These are phyloP conservation scores for Sarcophaga rosellei DNA, from an alignment of 2,888 invertebrate genomes.

Conservation along the genomic window DNA sequence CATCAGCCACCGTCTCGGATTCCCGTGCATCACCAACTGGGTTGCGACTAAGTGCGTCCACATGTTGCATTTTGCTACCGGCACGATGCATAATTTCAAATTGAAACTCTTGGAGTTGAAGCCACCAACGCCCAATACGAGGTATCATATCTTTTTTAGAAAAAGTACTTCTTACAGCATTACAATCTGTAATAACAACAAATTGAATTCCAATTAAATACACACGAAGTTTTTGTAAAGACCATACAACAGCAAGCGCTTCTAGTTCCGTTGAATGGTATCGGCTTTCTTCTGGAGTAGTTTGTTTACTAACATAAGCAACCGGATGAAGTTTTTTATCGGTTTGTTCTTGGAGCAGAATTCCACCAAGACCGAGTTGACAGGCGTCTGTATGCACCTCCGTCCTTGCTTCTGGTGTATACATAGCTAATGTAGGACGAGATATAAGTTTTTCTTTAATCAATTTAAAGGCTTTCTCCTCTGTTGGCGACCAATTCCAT, in stretches of 20 bases:
- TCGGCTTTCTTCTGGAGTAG: constrained; percentile 46
- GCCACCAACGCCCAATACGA: constrained; percentile 72
- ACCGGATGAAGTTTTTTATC: constrained; percentile 46
- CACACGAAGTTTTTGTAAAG: constrained; percentile 45
- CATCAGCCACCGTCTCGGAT: constrained; percentile 41
- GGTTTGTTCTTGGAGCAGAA: constrained; percentile 46
- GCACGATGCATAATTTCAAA: constrained; percentile 58
- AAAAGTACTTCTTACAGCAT: constrained; percentile 36
- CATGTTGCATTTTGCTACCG: constrained; percentile 37
- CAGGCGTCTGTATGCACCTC: constrained; percentile 58
- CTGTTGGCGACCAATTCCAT: constrained; percentile 34
- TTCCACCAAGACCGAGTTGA: constrained; percentile 45
- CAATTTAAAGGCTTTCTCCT: constrained; percentile 21
- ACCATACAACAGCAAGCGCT: constrained; percentile 54
- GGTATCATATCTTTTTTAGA: constrained; percentile 71
- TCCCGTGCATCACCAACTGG: constrained; percentile 34
- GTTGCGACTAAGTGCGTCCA: constrained; percentile 29
- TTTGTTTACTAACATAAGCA: constrained; percentile 48
- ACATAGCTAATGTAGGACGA: constrained; percentile 32
- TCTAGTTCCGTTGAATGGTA: constrained; percentile 60
- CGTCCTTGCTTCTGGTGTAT: constrained; percentile 40
- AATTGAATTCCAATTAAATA: constrained; percentile 53
- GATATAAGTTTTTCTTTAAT: constrained; percentile 44
- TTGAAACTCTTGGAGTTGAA: constrained; percentile 65
- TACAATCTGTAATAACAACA: constrained; percentile 44